Evolutionary conservation across 2,797 vertebrate genomes (phyloP).

Genomic region (Gallinago stenura): DNA sequence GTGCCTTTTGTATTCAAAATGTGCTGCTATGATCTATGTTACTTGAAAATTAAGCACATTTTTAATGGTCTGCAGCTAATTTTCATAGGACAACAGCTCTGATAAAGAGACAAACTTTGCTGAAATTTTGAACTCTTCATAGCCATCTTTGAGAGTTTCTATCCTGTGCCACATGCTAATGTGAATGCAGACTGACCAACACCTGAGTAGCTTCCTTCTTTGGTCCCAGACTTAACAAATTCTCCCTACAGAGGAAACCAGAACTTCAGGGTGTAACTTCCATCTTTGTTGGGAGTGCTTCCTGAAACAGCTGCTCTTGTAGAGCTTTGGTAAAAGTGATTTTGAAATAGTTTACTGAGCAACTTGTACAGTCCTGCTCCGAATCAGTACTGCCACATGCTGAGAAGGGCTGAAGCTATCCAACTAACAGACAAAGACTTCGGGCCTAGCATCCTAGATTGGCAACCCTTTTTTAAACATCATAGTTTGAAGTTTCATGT

Average conservation of each 20-base stretch:
- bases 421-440: neutral
- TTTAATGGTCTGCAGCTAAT: neutral
- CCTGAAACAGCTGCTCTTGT: neutral
- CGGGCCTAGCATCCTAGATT: neutral
- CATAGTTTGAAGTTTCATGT: neutral
- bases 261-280: neutral
- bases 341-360: neutral
- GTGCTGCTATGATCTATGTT: neutral
- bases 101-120: neutral
- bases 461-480: neutral
- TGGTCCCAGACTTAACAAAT: neutral
- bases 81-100: neutral
- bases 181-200: neutral
- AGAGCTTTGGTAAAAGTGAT: neutral
- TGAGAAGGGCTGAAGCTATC: neutral
- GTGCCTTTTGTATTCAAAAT: neutral
- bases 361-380: neutral
- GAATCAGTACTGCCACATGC: neutral
- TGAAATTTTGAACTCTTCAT: neutral
- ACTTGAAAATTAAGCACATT: neutral
- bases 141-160: neutral
- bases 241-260: neutral
- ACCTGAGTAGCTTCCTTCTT: neutral
- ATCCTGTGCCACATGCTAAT: neutral
- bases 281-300: neutral